Conservation (phyloP, 2,888 invertebrate genomes). For the Protonemura montana region DNA sequence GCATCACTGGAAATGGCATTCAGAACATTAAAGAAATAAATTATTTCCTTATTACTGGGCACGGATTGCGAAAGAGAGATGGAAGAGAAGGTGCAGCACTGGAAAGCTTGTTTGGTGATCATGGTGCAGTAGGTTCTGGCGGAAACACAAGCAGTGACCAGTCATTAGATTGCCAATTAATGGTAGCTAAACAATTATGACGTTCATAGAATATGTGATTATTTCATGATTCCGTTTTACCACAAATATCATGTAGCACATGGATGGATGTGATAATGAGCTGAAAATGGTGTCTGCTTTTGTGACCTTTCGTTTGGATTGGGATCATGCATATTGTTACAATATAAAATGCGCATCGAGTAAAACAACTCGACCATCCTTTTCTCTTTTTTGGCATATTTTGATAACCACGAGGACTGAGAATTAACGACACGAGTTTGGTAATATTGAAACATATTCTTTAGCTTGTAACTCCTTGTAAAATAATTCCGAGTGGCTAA, state of each 20-base stretch:
- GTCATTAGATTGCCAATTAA: too few relatives aligned
- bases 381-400: too few relatives aligned
- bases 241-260: background rate
- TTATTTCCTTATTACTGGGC: background rate
- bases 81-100: background rate
- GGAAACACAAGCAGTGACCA: too few relatives aligned
- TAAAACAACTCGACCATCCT: too few relatives aligned
- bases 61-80: background rate
- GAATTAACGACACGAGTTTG: background rate
- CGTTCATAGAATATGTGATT: background rate
- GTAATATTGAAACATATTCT: background rate
- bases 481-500: background rate
- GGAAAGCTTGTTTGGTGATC: too few relatives aligned
- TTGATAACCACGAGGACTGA: background rate
- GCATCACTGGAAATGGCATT: constrained; percentile 1
- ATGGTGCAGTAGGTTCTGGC: background rate
- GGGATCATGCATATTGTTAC: background rate
- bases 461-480: background rate
- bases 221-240: background rate
- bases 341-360: background rate
- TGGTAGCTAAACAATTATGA: too few relatives aligned
- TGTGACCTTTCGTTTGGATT: background rate
- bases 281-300: background rate
- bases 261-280: background rate
- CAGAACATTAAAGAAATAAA: background rate